Evolutionary conservation across 2,888 invertebrate genomes (phyloP), one percentile per base, ranked within the genome.

Genomic region (Rhingia rostrata): DNA sequence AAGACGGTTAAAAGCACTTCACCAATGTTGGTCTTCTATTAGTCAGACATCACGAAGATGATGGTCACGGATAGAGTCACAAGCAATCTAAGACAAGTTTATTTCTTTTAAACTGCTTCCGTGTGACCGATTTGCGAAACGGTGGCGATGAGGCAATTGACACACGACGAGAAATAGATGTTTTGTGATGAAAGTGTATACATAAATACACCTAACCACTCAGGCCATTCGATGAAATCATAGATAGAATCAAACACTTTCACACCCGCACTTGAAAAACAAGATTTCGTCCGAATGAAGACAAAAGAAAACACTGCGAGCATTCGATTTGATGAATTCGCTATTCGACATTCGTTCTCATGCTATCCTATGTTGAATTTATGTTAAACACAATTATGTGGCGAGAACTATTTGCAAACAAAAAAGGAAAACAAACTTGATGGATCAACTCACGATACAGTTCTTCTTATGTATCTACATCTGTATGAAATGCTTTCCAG

Each of bases 361-460:
- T 30, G 10, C 9, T 47, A 30, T 61, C n/a, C n/a, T 35, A 56
- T 39, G 7, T 39, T 41, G 39, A 43, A 41, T 64, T 66, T 43
- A 41, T 12, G 6, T 49, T 56, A 1, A 56, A 49, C 37, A n/a
- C 58, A 49, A 64, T 22, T 22, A 22, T 22, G 22, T 47, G 10
- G 12, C 53, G 54, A 14, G 45, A n/a, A 12, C 2, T 49, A 66
- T 66, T 74, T 64, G 64, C 35, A 56, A 74, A 74, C 58, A 66
- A 66, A 74, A 74, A 56, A 41, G 4, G 43, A 66, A 66, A 74
- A 74, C 66, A 64, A 64, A 58, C 49, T 66, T 35, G 9, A 33
- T 10, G 45, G 47, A 10, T 30, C 22, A 49, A 7, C 12, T 37
- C 39, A 32, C 32, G 32, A 45, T 10, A 45, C 45, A 63, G 37